Percentiles rank a stretch among this genome's conserved stretches.
phyloP scores from a whole-genome alignment of 2,797 vertebrate species.

The Fratercula arctica region DNA sequence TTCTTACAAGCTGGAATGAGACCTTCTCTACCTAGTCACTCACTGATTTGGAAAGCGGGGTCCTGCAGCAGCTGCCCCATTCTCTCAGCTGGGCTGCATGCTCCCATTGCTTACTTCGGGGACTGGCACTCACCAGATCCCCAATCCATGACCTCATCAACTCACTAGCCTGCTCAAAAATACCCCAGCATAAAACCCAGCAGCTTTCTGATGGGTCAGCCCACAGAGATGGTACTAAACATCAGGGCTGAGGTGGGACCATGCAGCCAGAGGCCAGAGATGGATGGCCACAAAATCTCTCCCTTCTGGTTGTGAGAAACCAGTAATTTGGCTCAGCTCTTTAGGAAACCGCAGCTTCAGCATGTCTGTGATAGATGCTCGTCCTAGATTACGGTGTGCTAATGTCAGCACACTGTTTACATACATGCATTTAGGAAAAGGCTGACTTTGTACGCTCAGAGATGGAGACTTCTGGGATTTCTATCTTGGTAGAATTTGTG shows the following conservation, averaged over 20 bases:
- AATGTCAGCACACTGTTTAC: neutral
- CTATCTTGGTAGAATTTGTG: neutral
- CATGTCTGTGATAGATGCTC: neutral
- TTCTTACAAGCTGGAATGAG: neutral
- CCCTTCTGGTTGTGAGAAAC: neutral
- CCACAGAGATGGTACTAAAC: neutral
- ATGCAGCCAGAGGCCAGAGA: neutral
- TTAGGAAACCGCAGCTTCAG: slow-evolving; percentile 31
- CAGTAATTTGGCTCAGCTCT: neutral
- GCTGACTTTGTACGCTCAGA: neutral
- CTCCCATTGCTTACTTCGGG: neutral
- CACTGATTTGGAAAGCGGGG: neutral
- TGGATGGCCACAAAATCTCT: neutral
- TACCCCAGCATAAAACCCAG: neutral
- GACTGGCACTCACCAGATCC: neutral
- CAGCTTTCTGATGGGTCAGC: neutral
- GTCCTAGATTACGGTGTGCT: neutral
- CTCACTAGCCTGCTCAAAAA: neutral
- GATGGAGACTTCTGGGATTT: neutral
- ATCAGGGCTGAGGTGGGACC: neutral
- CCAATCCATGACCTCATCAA: fast-evolving
- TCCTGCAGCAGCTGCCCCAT: neutral
- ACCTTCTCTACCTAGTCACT: neutral
- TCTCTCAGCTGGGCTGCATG: neutral
- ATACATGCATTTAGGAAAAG: neutral